Evolutionary conservation across 2,113 vertebrate species (phyloP), one percentile per base, ranked within the genome.

Genomic region (Pan paniscus): DNA sequence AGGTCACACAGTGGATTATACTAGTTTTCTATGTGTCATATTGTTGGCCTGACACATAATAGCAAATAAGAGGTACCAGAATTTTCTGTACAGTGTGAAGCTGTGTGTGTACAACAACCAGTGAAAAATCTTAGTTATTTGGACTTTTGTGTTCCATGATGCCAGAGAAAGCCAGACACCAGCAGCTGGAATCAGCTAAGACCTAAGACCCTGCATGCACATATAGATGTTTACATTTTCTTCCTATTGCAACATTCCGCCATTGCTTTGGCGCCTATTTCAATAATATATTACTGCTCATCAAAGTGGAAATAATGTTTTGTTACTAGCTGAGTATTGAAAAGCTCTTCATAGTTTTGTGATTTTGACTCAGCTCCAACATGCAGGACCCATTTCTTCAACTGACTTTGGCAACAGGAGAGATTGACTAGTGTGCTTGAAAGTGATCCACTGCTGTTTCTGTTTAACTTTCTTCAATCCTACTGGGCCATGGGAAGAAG

Each of bases 1-100:
- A 3, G 38, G 38, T 57, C 35, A 35, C 18, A 14, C 12, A 89
- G 85, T 11, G 64, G 79, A 94, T 93, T 81, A 67, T 10, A 80
- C 50, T 67, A 17, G 55, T 40, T 97, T 98, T 93, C 48, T 88
- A 25, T 30, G 73, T 46, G 75, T 92, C 30, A 12, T 50, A 70
- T 86, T 88, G 84, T 94, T 94, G 93, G 70, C 43, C n/a, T 67
- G 93, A 91, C 35, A 64, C 17, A 50, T n/a, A 46, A 48, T 85
- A 73, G 25, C 79, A 95, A 96, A 94, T 89, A 94, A 64, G 72
- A 94, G 46, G 50, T 30, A 70, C n/a, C 40, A 84, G 67, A 91
- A 93, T 89, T 75, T 94, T 96, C 83, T 93, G 38, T 90, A 22
- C 13, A 76, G 17, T 90, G 46, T 85, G 88, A 90, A 94, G 72